A percentile compares a stretch with the other conserved stretches of the same genome.
These are phyloP conservation scores for Epirrita christyi DNA, from an alignment of 2,888 invertebrate genomes.

Conservation along the genomic window DNA sequence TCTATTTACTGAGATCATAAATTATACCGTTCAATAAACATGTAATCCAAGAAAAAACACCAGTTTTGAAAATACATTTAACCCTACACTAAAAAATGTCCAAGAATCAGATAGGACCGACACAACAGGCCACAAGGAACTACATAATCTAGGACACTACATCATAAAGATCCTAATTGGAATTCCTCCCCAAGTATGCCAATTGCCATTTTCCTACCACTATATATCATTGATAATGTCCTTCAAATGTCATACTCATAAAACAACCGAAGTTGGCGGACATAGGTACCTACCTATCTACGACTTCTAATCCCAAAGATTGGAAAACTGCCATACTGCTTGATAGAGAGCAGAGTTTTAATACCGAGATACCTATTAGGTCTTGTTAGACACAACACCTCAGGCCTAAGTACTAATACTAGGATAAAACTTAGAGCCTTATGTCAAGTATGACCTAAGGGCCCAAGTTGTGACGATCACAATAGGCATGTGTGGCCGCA, in stretches of 20 bases:
- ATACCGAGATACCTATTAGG: too few relatives aligned
- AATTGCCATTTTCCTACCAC: constrained; percentile 2
- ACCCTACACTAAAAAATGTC: not conserved
- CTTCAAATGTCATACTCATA: not conserved
- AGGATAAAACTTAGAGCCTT: too few relatives aligned
- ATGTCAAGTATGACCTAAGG: too few relatives aligned
- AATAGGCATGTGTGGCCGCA: too few relatives aligned
- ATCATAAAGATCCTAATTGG: constrained; percentile 8
- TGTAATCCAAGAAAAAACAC: not conserved
- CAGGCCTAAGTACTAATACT: too few relatives aligned
- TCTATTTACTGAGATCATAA: not conserved
- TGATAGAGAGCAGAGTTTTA: too few relatives aligned
- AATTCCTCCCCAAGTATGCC: constrained; percentile 12
- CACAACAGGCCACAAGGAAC: constrained; percentile 4
- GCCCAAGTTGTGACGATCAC: too few relatives aligned
- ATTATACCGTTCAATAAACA: constrained; percentile 9
- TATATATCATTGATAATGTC: not conserved
- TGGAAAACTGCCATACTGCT: too few relatives aligned
- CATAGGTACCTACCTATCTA: too few relatives aligned
- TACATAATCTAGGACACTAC: constrained; percentile 9
- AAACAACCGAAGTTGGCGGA: too few relatives aligned
- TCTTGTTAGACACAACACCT: too few relatives aligned
- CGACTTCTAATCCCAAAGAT: too few relatives aligned
- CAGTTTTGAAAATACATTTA: constrained; percentile 6
- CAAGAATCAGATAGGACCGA: constrained; percentile 3